These are phyloP conservation scores for Nemapogon koenigi DNA, from an alignment of 2,888 invertebrate genomes.

Conservation along the genomic window DNA sequence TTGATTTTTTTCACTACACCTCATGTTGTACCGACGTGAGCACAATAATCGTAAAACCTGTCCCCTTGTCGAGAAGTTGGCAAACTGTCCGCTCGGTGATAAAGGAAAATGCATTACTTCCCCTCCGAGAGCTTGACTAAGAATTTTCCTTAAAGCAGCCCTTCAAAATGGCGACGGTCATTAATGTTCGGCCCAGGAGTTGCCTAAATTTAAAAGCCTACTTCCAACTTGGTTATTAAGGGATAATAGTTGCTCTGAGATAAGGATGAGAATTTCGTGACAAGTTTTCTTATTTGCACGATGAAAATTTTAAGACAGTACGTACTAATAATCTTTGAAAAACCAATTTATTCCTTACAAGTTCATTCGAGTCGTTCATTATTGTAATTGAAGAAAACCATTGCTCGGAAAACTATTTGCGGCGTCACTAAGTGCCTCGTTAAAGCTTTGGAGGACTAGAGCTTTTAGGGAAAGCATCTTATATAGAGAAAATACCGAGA, in stretches of 20 bases:
- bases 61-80: slow-evolving; percentile 47
- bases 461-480: too few species aligned
- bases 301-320: slow-evolving; percentile 7
- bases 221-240: slow-evolving; percentile 39
- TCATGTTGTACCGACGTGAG: slow-evolving; percentile 39
- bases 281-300: slow-evolving; percentile 20
- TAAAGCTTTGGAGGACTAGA: too few species aligned
- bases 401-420: too few species aligned
- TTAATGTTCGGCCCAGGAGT: slow-evolving; percentile 41
- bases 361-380: too few species aligned
- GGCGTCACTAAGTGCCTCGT: too few species aligned
- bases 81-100: slow-evolving; percentile 55
- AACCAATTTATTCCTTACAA: too few species aligned
- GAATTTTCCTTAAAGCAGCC: slow-evolving; percentile 47
- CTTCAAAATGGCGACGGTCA: slow-evolving; percentile 47
- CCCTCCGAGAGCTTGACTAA: slow-evolving; percentile 33
- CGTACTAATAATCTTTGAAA: too few species aligned
- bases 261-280: slow-evolving; percentile 24
- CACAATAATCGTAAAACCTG: slow-evolving; percentile 59
- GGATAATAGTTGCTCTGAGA: slow-evolving; percentile 24
- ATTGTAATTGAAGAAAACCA: too few species aligned
- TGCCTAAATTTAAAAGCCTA: slow-evolving; percentile 48
- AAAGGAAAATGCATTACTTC: slow-evolving; percentile 63
- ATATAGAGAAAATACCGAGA: too few species aligned
- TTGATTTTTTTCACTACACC: slow-evolving; percentile 41